Evolutionary conservation across 2,113 vertebrate genomes (phyloP).

Genomic region (Phalacrocorax brasilianus): DNA sequence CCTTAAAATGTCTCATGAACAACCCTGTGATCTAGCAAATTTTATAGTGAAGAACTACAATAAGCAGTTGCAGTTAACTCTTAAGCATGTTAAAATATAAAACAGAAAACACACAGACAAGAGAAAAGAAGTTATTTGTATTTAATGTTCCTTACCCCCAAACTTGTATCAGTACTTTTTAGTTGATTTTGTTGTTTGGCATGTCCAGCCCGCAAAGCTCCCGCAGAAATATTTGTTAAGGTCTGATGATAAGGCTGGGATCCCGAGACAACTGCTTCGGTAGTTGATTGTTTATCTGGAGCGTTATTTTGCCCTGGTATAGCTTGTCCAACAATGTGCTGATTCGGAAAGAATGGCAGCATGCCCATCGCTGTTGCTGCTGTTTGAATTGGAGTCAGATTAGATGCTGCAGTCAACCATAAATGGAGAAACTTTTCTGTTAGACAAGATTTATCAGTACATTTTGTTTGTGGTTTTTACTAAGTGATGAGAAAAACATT

Average conservation of each 20-base stretch:
- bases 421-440: constrained; percentile 38
- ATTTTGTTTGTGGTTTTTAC: not conserved
- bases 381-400: constrained; percentile 62
- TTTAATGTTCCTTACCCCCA: constrained; percentile 70
- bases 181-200: constrained; percentile 66
- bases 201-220: constrained; percentile 53
- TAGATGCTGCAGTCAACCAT: constrained; percentile 74
- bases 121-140: not conserved
- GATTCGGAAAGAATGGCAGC: constrained; percentile 82
- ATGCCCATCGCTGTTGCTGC: constrained; percentile 74
- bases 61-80: not conserved
- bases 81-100: not conserved
- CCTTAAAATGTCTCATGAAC: not conserved
- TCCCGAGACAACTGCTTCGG: constrained; percentile 64
- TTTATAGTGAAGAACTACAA: not conserved
- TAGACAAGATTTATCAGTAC: not conserved
- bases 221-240: constrained; percentile 69
- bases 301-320: constrained; percentile 59
- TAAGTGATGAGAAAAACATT: not conserved
- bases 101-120: not conserved
- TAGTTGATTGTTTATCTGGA: constrained; percentile 75
- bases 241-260: constrained; percentile 76
- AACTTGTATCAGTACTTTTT: constrained; percentile 55
- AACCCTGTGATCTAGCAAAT: not conserved
- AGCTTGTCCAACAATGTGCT: constrained; percentile 60